phyloP scores from a whole-genome alignment of 64 coral and sea anemone species.

The Orbicella faveolata region DNA sequence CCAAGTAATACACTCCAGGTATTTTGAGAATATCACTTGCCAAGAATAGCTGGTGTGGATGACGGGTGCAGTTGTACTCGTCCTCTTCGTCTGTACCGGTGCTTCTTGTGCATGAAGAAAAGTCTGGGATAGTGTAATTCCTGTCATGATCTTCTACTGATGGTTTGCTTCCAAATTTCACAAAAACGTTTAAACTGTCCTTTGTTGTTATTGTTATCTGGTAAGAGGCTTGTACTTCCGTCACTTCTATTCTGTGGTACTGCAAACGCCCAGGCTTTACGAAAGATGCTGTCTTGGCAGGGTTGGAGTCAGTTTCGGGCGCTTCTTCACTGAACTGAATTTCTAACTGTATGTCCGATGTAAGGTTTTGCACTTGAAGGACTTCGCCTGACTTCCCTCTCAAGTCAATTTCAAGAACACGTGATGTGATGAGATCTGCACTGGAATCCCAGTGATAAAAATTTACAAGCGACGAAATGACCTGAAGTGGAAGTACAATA shows the following conservation, averaged over 20 bases:
- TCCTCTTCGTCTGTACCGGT: background rate
- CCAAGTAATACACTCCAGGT: background rate
- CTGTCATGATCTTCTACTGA: background rate
- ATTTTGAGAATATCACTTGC: background rate
- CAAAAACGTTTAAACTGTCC: background rate
- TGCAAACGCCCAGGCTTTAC: background rate
- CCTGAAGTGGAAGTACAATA: conserved; percentile 30
- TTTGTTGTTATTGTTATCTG: background rate
- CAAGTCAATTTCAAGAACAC: conserved; percentile 45
- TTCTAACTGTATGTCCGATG: conserved; percentile 25
- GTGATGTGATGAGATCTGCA: conserved; percentile 20
- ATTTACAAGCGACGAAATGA: conserved; percentile 51
- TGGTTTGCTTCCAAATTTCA: background rate
- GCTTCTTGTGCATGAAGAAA: background rate
- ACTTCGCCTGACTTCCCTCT: conserved; percentile 41
- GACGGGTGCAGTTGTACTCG: background rate
- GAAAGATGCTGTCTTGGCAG: background rate
- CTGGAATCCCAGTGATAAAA: conserved; percentile 61
- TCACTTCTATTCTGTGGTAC: background rate
- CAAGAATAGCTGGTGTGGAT: background rate
- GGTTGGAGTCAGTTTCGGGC: background rate
- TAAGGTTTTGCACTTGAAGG: background rate
- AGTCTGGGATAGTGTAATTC: background rate
- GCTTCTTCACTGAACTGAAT: conserved; percentile 11
- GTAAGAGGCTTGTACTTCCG: background rate